Conservation (phyloP, 2,888 invertebrate species). For the Parochlus steinenii region DNA sequence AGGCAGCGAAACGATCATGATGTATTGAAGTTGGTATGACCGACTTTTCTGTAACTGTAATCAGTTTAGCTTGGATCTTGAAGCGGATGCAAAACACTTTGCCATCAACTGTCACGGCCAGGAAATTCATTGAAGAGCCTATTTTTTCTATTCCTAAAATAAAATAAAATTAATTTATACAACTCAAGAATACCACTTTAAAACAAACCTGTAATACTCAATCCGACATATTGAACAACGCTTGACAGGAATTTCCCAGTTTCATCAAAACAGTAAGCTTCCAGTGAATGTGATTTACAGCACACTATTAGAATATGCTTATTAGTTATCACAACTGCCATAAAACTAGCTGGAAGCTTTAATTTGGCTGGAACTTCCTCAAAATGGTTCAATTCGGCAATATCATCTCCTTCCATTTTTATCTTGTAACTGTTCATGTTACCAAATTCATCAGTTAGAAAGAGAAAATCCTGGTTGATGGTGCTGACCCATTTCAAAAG, state of each 20-base stretch:
- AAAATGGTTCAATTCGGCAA: background rate
- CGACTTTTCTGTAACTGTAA: too few species aligned
- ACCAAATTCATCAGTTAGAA: background rate
- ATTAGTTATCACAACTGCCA: background rate
- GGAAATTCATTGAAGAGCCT: too few species aligned
- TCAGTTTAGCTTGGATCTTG: background rate
- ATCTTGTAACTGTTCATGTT: background rate
- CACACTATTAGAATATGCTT: background rate
- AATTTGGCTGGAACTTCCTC: conserved; percentile 1
- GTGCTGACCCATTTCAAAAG: conserved; percentile 2
- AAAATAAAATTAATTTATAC: too few species aligned
- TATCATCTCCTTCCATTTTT: background rate
- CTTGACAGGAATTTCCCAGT: background rate
- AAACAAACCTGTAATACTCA: conserved; percentile 3
- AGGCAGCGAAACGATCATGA: background rate
- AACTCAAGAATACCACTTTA: background rate
- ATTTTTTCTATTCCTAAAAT: too few species aligned
- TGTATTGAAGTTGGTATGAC: background rate
- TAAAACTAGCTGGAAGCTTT: background rate
- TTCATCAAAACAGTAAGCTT: conserved; percentile 1
- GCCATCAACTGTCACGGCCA: background rate
- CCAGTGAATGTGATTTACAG: conserved; percentile 4
- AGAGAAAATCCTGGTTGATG: background rate
- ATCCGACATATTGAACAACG: conserved; percentile 3
- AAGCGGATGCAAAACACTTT: conserved; percentile 1